Base-by-base conservation (phyloP, 2,888 invertebrate species). In the Tillus elongatus region DNA sequence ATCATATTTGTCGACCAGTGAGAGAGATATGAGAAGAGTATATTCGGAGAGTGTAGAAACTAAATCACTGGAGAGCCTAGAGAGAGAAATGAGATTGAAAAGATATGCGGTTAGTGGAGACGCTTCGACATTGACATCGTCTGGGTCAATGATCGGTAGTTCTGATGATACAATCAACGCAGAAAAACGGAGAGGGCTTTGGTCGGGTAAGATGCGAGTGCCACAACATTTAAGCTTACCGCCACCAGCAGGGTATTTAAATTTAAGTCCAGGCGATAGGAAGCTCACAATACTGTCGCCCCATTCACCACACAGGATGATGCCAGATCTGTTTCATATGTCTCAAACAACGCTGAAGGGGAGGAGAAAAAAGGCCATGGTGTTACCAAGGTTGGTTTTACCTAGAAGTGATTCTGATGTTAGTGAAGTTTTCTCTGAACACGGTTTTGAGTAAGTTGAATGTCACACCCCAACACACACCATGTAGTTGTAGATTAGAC, bases 211-310 rank as follows among this genome's bases (percentile, higher is more conserved):
- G 15, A 77, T 78, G 53, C 67, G 79, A 33, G 64, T 70, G 15
- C 73, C 82, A 12, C 79, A 79, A 51, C 79, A 83, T 56, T 67
- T 82, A 26, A 82, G 81, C 50, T 63, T 82, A 24, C 81, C 80
- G 4, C 80, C 82, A 4, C 77, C 79, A 1, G 63, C 68, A 3
- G 78, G 76, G 41, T 71, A 70, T 29, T 48, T 71, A 26, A 70
- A 64, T 32, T 52, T 67, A 35, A 70, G 70, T 45, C 71, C 72
- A 0, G 71, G 73, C 2, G 72, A 73, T 50, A 58, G 80, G 9
- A 74, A 73, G 47, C 73, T 88, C 35, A 86, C 84, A 27, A 88
- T 88, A 40, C 67, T 88, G 40, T 87, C 87, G 49, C 82, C 83
- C 1, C 83, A 82, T 59, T 81, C 81, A 54, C 88, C 87, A 0